Conservation (phyloP, 2,797 vertebrate species). For the Dipus sagitta region DNA sequence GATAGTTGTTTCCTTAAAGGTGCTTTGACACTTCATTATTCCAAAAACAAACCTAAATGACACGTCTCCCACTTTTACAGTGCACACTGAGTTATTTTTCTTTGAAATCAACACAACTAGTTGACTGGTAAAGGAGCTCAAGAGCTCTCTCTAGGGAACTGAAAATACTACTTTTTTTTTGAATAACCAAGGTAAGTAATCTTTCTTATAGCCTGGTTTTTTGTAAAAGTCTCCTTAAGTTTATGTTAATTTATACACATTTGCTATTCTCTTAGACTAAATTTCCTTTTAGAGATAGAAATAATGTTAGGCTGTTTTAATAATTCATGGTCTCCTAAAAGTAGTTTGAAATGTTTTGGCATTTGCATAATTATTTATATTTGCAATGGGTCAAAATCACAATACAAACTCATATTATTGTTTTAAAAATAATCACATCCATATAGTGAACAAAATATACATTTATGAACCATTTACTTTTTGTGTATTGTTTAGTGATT, state of each 20-base stretch:
- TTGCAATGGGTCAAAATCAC: conserved; percentile 55
- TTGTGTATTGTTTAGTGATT: conserved; percentile 12
- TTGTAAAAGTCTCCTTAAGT: conserved; percentile 53
- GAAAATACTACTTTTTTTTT: conserved; percentile 63
- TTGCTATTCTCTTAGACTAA: conserved; percentile 51
- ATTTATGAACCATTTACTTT: conserved; percentile 44
- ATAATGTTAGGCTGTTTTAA: conserved; percentile 56
- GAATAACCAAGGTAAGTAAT: conserved; percentile 52
- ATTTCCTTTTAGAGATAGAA: conserved; percentile 63
- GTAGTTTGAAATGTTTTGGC: neutral
- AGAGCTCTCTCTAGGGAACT: conserved; percentile 30
- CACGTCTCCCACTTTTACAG: conserved; percentile 8
- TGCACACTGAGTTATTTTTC: conserved; percentile 34
- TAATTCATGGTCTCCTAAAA: conserved; percentile 59
- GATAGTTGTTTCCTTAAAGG: conserved; percentile 34
- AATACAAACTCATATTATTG: conserved; percentile 28
- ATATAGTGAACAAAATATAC: conserved; percentile 31
- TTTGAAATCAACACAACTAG: conserved; percentile 43
- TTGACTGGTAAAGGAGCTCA: conserved; percentile 44
- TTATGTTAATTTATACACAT: conserved; percentile 46
- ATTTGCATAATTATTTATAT: conserved; percentile 49
- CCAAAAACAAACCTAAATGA: conserved; percentile 33
- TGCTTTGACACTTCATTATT: conserved; percentile 43
- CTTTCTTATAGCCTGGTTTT: conserved; percentile 38
- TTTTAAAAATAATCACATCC: conserved; percentile 49